phyloP scores from a whole-genome alignment of 2,888 invertebrate species.

The Dioctria linearis region DNA sequence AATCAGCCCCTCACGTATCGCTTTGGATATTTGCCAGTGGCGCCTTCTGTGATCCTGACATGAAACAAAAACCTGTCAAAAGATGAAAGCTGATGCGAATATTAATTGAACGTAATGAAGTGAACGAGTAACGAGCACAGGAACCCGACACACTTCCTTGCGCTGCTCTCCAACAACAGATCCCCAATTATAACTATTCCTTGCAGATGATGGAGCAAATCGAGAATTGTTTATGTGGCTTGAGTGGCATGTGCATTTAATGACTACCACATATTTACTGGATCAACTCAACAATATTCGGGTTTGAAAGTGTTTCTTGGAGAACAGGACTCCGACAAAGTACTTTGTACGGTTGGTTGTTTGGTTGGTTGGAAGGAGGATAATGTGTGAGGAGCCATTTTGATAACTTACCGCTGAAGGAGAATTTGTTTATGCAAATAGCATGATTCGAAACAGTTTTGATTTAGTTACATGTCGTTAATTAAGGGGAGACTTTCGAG shows the following conservation, averaged over 20 bases:
- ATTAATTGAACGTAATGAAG: constrained; percentile 57
- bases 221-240: constrained; percentile 38
- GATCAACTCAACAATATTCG: too few relatives aligned
- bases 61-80: constrained; percentile 50
- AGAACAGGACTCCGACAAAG: too few relatives aligned
- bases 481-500: background rate
- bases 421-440: constrained; percentile 1
- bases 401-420: background rate
- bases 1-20: too few relatives aligned
- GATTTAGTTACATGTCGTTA: background rate
- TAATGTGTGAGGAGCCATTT: background rate
- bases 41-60: constrained; percentile 25
- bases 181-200: constrained; percentile 12
- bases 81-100: constrained; percentile 55
- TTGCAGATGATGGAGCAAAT: constrained; percentile 31
- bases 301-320: too few relatives aligned
- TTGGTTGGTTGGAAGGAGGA: too few relatives aligned
- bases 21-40: background rate
- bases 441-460: constrained; percentile 12
- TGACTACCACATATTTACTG: background rate
- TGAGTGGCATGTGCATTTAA: constrained; percentile 48
- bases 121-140: constrained; percentile 19
- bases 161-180: background rate
- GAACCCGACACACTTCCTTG: constrained; percentile 27
- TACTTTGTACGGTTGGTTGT: too few relatives aligned